phyloP scores from a whole-genome alignment of 2,113 vertebrate species.

The Polypterus bichir region DNA sequence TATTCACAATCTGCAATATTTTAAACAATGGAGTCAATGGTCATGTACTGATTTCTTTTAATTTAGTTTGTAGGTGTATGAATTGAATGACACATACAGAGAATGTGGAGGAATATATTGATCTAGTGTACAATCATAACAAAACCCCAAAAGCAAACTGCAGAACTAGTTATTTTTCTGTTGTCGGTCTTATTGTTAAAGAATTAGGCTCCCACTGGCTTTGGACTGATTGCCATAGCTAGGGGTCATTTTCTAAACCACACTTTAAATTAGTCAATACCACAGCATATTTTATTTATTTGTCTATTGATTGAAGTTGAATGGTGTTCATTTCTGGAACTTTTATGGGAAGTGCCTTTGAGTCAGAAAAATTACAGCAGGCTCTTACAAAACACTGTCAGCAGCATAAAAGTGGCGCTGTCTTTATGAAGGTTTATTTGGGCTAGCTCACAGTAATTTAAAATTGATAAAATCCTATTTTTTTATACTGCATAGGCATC shows the following conservation, averaged over 20 bases:
- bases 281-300: neutral
- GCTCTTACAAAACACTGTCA: too few species aligned
- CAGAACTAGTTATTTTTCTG: neutral
- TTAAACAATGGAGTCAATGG: neutral
- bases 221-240: neutral
- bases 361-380: too few species aligned
- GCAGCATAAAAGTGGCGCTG: too few species aligned
- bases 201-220: neutral
- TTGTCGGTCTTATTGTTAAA: neutral
- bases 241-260: neutral
- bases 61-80: neutral
- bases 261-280: neutral
- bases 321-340: too few species aligned
- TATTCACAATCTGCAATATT: too few species aligned
- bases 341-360: too few species aligned
- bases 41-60: neutral
- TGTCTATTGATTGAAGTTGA: neutral
- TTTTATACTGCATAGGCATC: too few species aligned
- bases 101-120: neutral
- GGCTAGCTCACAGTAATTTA: too few species aligned
- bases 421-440: too few species aligned
- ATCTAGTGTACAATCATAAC: neutral
- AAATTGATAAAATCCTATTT: too few species aligned
- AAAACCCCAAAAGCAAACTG: neutral
- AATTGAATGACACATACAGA: neutral